Evolutionary conservation across 2,888 invertebrate genomes (phyloP).

Genomic region (Spialia ferax): DNA sequence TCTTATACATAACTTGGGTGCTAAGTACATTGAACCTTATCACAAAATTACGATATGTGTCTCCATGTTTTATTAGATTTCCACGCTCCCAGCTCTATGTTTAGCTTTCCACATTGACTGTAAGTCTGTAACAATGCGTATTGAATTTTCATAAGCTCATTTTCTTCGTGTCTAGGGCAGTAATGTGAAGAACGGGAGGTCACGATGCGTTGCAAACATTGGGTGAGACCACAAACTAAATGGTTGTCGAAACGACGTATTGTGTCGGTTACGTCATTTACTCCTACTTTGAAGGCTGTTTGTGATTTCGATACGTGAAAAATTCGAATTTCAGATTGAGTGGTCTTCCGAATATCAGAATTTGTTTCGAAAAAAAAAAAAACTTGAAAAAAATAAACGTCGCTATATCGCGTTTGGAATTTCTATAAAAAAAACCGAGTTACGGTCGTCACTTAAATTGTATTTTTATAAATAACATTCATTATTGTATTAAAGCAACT

Average conservation of each 20-base stretch:
- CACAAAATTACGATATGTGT: neutral
- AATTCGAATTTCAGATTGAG: too few species aligned
- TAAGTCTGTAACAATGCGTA: conserved; percentile 42
- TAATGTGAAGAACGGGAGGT: conserved; percentile 7
- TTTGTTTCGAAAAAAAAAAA: too few species aligned
- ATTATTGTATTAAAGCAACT: too few species aligned
- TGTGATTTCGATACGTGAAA: too few species aligned
- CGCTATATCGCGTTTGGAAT: too few species aligned
- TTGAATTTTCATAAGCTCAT: conserved; percentile 50
- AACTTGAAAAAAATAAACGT: too few species aligned
- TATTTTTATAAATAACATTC: too few species aligned
- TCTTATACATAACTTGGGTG: neutral
- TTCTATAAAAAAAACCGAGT: too few species aligned
- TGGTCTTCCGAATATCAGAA: too few species aligned
- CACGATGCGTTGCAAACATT: conserved; percentile 1
- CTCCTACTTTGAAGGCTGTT: neutral
- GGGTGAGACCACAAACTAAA: conserved; percentile 8
- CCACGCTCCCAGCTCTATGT: conserved; percentile 2
- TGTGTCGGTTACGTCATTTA: neutral
- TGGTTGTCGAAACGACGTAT: neutral
- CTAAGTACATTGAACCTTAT: neutral
- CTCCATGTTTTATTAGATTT: neutral
- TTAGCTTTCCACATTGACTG: conserved; percentile 30
- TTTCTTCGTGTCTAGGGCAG: conserved; percentile 42
- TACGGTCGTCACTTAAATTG: too few species aligned